Conservation (phyloP, 2,113 vertebrate species). For the Jacana jacana region DNA sequence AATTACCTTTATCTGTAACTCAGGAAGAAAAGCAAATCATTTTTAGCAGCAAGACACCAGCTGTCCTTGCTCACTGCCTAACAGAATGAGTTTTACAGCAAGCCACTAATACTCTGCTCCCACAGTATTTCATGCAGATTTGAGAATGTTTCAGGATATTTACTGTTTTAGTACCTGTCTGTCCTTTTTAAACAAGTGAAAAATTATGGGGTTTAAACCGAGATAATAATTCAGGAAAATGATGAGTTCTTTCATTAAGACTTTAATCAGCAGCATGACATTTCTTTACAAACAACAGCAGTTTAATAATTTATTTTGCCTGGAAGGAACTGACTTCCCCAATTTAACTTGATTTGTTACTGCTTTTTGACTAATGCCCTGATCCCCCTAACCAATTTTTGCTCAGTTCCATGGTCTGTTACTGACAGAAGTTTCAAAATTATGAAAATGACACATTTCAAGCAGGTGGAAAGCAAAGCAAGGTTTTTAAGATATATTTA, state of each 20-base stretch:
- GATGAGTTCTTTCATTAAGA: background rate
- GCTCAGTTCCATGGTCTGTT: background rate
- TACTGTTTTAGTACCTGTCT: background rate
- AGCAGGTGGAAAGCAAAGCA: background rate
- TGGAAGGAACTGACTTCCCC: background rate
- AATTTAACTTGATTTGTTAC: background rate
- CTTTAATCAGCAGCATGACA: background rate
- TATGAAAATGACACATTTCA: background rate
- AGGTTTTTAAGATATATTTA: background rate
- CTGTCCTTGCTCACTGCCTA: background rate
- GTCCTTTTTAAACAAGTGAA: background rate
- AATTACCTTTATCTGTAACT: background rate
- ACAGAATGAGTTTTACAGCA: background rate
- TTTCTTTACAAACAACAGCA: background rate
- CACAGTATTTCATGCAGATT: background rate
- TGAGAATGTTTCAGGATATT: background rate
- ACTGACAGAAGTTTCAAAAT: background rate
- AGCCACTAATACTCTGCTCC: background rate
- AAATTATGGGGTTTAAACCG: background rate
- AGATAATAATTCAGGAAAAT: background rate
- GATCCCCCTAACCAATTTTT: background rate
- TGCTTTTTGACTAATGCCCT: background rate
- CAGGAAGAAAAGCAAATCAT: background rate
- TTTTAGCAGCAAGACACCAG: background rate
- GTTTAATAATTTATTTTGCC: background rate